Percentiles rank a stretch among this genome's conserved stretches.
phyloP scores from a whole-genome alignment of 1,140 invertebrate species.

The Anthonomus grandis region DNA sequence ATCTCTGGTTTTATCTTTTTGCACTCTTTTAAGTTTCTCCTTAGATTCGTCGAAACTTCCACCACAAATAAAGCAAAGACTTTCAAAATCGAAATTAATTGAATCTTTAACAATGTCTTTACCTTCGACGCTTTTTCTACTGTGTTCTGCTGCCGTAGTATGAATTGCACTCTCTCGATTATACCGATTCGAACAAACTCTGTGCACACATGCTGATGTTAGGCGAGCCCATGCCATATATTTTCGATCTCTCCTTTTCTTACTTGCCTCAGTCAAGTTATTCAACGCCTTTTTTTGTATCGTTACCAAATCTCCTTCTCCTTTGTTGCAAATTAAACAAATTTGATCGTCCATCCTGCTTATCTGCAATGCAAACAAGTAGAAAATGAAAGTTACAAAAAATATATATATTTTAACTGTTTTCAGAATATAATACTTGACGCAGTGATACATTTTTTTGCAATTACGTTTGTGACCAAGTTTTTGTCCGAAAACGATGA shows the following conservation, averaged over 20 bases:
- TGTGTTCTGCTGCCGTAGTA: constrained; percentile 3
- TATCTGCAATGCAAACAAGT: constrained; percentile 9
- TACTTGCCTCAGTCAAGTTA: background rate
- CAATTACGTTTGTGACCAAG: too few species aligned
- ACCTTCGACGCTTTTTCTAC: constrained; percentile 5
- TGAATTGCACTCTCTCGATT: constrained; percentile 5
- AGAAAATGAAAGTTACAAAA: too few species aligned
- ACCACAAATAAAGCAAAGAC: constrained; percentile 12
- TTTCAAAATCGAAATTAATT: constrained; percentile 13
- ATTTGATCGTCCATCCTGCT: constrained; percentile 3
- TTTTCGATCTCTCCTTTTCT: constrained; percentile 2
- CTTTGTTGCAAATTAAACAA: constrained; percentile 8
- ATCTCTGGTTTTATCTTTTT: too few species aligned
- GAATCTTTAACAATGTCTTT: constrained; percentile 12
- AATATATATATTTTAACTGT: too few species aligned
- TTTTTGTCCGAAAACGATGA: too few species aligned
- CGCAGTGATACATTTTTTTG: too few species aligned
- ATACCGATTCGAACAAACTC: constrained; percentile 14
- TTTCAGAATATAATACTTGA: too few species aligned
- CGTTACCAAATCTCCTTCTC: background rate
- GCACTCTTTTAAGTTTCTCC: too few species aligned
- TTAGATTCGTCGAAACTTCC: constrained; percentile 13
- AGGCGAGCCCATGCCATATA: background rate
- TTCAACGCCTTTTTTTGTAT: constrained; percentile 4
- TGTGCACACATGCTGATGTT: constrained; percentile 11